Percentiles rank a stretch among this genome's conserved stretches.
phyloP scores from a whole-genome alignment of 2,797 vertebrate genomes.

The Eurystomus glaucurus region DNA sequence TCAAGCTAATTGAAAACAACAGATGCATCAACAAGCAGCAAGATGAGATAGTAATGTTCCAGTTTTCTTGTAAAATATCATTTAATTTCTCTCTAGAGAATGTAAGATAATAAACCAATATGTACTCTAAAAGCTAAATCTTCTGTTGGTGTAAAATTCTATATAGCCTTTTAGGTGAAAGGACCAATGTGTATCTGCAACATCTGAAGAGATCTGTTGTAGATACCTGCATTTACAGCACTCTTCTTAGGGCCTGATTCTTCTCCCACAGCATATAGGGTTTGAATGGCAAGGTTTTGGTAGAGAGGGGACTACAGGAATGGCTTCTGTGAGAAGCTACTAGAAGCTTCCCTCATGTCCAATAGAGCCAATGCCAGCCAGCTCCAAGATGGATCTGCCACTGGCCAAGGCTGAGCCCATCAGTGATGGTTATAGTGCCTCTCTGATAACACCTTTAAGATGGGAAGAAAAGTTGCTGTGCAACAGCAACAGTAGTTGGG shows the following conservation, averaged over 20 bases:
- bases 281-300: too few relatives aligned
- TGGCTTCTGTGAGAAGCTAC: not conserved
- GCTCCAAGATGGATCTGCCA: not conserved
- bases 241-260: not conserved
- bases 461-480: not conserved
- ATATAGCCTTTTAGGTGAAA: not conserved
- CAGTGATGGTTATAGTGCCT: too few relatives aligned
- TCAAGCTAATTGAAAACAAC: slow-evolving; percentile 76
- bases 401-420: too few relatives aligned
- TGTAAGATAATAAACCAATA: not conserved
- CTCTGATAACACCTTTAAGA: not conserved
- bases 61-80: slow-evolving; percentile 66
- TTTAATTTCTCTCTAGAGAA: slow-evolving; percentile 50
- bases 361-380: not conserved
- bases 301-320: not conserved
- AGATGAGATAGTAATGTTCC: slow-evolving; percentile 51
- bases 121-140: not conserved
- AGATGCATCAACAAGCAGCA: slow-evolving; percentile 72
- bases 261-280: not conserved
- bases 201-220: not conserved
- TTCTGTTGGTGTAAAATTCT: not conserved
- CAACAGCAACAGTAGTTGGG: not conserved
- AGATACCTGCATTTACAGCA: not conserved
- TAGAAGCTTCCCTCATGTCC: not conserved
- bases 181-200: not conserved